Conservation (phyloP, 92 coral and sea anemone species). For the Porites lobata region DNA sequence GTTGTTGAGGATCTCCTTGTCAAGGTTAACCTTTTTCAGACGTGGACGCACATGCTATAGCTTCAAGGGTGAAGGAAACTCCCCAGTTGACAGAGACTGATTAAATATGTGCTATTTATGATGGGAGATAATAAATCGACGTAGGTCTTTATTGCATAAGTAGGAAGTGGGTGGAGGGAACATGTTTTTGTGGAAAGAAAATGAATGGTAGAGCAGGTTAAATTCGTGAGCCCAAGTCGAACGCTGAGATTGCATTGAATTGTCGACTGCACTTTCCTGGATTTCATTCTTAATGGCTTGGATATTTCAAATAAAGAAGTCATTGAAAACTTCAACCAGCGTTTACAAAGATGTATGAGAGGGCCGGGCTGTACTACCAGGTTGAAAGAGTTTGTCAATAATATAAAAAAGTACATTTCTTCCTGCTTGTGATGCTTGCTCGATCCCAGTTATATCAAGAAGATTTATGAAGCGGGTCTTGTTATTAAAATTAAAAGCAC, state of each 20-base stretch:
- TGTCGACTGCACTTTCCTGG: background rate
- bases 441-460: background rate
- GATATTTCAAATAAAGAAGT: background rate
- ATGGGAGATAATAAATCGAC: background rate
- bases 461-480: background rate
- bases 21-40: constrained; percentile 33
- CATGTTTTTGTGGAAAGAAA: constrained; percentile 12
- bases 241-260: background rate
- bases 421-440: background rate
- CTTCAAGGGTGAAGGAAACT: constrained; percentile 29
- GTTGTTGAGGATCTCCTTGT: no score
- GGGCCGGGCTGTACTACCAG: background rate
- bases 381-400: constrained; percentile 8
- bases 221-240: background rate
- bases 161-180: background rate
- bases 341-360: background rate
- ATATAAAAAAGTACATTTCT: background rate
- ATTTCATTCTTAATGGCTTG: constrained; percentile 1
- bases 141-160: background rate
- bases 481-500: no score
- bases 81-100: background rate
- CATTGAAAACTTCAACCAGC: constrained; percentile 7
- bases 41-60: constrained; percentile 10
- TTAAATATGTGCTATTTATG: background rate
- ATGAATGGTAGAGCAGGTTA: background rate